A percentile compares a stretch with the other conserved stretches of the same genome.
Evolutionary conservation across 2,113 vertebrate species (phyloP).

Genomic region (Hyperopisus bebe): DNA sequence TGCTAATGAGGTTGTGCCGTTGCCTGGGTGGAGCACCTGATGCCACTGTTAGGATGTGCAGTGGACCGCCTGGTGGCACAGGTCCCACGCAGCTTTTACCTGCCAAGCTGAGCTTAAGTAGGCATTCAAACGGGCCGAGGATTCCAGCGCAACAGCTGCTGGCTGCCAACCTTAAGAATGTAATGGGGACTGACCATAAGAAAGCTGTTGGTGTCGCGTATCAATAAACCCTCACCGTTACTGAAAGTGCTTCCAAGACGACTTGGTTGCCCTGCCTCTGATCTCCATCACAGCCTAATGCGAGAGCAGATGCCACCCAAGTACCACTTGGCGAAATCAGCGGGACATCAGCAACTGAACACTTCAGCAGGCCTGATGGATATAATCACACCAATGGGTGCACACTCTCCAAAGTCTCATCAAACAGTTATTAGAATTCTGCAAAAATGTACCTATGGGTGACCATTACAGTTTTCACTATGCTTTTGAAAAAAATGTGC

Average conservation of each 20-base stretch:
- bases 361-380: not conserved
- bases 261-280: not conserved
- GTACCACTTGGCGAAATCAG: not conserved
- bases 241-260: not conserved
- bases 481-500: not conserved
- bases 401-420: not conserved
- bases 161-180: not conserved
- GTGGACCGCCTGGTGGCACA: not conserved
- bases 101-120: not conserved
- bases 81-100: not conserved
- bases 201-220: not conserved
- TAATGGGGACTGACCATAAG: not conserved
- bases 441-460: not conserved
- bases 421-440: not conserved
- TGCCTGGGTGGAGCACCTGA: not conserved
- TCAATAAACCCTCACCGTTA: not conserved
- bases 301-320: not conserved
- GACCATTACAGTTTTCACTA: not conserved
- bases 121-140: not conserved
- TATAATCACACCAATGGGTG: not conserved
- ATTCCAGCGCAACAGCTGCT: not conserved
- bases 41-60: not conserved
- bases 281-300: not conserved
- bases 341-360: not conserved
- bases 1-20: not conserved